Evolutionary conservation across 2,888 invertebrate genomes (phyloP).

Genomic region (Taenaris catops): DNA sequence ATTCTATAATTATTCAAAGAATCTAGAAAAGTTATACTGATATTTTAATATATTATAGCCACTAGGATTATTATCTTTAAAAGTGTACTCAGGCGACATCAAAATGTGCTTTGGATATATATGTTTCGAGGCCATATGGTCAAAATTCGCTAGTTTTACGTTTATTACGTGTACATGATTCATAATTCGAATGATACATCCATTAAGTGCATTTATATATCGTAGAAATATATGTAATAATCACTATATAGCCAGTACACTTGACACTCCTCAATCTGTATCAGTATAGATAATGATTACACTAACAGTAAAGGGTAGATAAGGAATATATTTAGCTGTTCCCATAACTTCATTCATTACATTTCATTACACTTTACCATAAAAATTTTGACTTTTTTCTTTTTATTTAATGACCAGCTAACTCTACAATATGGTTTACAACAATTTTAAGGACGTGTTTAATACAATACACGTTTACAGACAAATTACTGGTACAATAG

Average conservation of each 20-base stretch:
- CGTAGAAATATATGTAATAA: too few relatives aligned
- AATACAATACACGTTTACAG: too few relatives aligned
- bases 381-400: neutral
- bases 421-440: too few relatives aligned
- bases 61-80: too few relatives aligned
- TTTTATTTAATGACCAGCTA: too few relatives aligned
- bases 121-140: neutral
- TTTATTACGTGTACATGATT: conserved; percentile 3
- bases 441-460: too few relatives aligned
- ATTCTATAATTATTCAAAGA: conserved; percentile 27
- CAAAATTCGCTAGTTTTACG: neutral
- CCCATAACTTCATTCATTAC: neutral
- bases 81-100: too few relatives aligned
- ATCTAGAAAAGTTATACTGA: neutral
- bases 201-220: neutral
- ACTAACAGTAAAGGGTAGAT: conserved; percentile 16
- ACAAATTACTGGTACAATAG: too few relatives aligned
- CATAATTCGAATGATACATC: conserved; percentile 6
- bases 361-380: neutral
- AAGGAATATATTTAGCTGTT: conserved; percentile 2
- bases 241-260: conserved; percentile 11
- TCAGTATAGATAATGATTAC: conserved; percentile 17
- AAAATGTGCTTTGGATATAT: too few relatives aligned
- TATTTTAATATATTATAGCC: too few relatives aligned
- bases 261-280: conserved; percentile 19